phyloP scores from a whole-genome alignment of 2,797 vertebrate species.

The Diplodus puntazzo region DNA sequence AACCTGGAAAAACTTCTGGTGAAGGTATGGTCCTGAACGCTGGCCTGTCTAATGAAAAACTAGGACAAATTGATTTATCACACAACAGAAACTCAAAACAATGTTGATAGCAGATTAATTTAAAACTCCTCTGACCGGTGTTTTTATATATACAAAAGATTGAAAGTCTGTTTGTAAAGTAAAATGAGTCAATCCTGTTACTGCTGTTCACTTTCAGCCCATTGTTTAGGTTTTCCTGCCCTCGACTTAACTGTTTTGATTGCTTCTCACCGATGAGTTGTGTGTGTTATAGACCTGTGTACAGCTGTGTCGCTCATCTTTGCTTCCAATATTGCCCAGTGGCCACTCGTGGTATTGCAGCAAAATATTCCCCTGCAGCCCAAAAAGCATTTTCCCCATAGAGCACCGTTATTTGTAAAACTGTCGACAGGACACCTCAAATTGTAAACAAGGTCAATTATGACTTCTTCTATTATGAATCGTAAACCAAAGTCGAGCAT shows the following conservation, averaged over 20 bases:
- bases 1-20: constrained; percentile 1
- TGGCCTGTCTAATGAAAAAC: constrained; percentile 2
- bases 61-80: background rate
- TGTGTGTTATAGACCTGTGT: no score
- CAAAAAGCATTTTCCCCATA: no score
- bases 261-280: background rate
- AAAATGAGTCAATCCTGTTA: background rate
- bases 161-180: background rate
- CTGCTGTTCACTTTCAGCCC: background rate
- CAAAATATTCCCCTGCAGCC: no score
- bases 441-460: no score
- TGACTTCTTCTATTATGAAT: no score
- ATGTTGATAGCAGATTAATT: background rate
- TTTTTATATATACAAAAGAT: constrained; percentile 12
- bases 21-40: background rate
- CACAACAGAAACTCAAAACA: background rate
- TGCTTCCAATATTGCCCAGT: no score
- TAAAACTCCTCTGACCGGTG: background rate
- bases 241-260: background rate
- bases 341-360: no score
- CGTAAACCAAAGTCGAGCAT: background rate
- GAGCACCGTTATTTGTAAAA: no score
- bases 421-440: no score
- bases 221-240: constrained; percentile 2
- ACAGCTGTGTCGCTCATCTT: no score